Percentiles rank a stretch among this genome's conserved stretches.
Evolutionary conservation across 2,888 invertebrate genomes (phyloP).

Genomic region (Falcaria lacertinaria): DNA sequence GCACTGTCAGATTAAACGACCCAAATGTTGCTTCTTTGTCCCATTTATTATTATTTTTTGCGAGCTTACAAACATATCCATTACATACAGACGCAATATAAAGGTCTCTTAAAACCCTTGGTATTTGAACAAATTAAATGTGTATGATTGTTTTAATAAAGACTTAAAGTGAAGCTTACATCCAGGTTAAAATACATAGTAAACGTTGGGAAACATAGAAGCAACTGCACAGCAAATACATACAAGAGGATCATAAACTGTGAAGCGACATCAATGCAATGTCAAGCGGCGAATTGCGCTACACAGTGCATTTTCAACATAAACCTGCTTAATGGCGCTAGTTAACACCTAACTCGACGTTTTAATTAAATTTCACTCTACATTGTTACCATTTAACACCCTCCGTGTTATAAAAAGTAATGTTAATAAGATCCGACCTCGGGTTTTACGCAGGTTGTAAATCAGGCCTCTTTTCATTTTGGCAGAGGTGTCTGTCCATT

Average conservation of each 20-base stretch:
- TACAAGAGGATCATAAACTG: neutral
- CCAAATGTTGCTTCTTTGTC: constrained; percentile 30
- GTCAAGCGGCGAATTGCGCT: constrained; percentile 18
- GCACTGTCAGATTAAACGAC: constrained; percentile 34
- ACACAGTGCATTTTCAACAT: constrained; percentile 31
- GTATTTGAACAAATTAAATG: no score
- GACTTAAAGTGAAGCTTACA: no score
- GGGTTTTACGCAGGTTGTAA: constrained; percentile 67
- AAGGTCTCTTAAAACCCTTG: no score
- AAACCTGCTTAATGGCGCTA: constrained; percentile 55
- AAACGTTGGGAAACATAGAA: no score
- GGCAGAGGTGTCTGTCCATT: constrained; percentile 70
- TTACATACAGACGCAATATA: constrained; percentile 2
- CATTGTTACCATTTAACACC: constrained; percentile 72
- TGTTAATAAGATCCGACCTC: constrained; percentile 71
- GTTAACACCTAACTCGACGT: constrained; percentile 66
- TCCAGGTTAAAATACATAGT: no score
- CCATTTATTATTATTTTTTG: constrained; percentile 27
- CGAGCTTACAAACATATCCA: constrained; percentile 24
- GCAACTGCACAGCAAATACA: neutral
- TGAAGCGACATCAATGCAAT: neutral
- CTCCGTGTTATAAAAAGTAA: constrained; percentile 73
- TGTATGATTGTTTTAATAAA: no score
- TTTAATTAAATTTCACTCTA: constrained; percentile 75
- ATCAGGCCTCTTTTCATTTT: constrained; percentile 73